Evolutionary conservation across 2,888 invertebrate species (phyloP).

Genomic region (Hemicrepidius hirtus): DNA sequence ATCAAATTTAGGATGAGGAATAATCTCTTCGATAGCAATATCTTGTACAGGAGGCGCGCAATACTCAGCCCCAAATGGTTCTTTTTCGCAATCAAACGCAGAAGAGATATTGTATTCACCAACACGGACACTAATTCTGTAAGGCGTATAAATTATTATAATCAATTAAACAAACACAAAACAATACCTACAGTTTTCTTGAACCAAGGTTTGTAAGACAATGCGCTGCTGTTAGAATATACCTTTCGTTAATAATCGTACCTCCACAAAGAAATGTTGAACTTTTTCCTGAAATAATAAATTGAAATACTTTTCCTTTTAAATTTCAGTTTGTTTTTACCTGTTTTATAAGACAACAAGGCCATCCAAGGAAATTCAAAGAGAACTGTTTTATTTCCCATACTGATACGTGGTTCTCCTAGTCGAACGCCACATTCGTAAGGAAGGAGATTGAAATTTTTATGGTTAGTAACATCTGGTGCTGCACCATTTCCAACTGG

Average conservation of each 20-base stretch:
- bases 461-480: constrained; percentile 66
- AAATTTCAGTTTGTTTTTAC: constrained; percentile 42
- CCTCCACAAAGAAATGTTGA: constrained; percentile 71
- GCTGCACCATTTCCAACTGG: constrained; percentile 49
- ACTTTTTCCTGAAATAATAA: constrained; percentile 25
- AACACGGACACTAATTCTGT: constrained; percentile 76
- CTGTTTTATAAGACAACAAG: constrained; percentile 75
- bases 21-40: constrained; percentile 71
- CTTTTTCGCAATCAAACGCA: constrained; percentile 70
- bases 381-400: constrained; percentile 77
- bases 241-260: constrained; percentile 74
- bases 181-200: constrained; percentile 63
- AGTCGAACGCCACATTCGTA: constrained; percentile 75
- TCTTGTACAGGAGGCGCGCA: constrained; percentile 73
- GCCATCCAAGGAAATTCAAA: constrained; percentile 87
- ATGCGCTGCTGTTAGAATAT: constrained; percentile 77
- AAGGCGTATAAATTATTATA: constrained; percentile 39
- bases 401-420: constrained; percentile 58
- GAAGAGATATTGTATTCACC: constrained; percentile 76
- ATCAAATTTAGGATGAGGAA: constrained; percentile 75
- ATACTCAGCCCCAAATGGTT: constrained; percentile 60
- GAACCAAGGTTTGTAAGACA: constrained; percentile 70
- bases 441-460: constrained; percentile 66
- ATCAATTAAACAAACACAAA: background rate
- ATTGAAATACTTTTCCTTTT: constrained; percentile 2